Evolutionary conservation across 2,797 vertebrate species (phyloP).

Genomic region (Chelonia mydas): DNA sequence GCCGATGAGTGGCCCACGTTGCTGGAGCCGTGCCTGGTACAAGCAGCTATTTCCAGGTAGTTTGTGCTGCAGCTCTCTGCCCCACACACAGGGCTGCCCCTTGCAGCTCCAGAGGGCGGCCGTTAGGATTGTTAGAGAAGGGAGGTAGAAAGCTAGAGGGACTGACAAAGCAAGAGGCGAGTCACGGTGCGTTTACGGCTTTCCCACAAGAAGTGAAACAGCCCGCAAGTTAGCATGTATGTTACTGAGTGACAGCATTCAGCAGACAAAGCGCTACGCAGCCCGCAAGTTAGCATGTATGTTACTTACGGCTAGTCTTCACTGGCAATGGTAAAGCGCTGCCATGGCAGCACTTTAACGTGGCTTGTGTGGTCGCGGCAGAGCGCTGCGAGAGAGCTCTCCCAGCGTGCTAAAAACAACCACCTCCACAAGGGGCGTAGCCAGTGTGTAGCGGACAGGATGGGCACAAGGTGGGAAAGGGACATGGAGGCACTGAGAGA

Average conservation of each 20-base stretch:
- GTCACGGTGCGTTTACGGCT: background rate
- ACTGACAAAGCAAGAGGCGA: background rate
- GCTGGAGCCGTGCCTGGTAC: rapidly evolving
- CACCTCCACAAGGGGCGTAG: no score
- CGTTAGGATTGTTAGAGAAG: background rate
- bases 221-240: background rate
- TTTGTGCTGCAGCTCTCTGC: background rate
- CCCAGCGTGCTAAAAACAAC: no score
- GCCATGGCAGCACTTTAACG: no score
- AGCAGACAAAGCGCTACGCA: background rate
- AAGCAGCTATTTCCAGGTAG: background rate
- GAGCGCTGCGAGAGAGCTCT: no score
- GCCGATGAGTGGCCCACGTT: rapidly evolving
- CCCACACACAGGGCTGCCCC: background rate
- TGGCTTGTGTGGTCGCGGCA: no score
- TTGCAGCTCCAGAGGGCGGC: background rate
- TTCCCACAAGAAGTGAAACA: background rate
- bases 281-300: background rate
- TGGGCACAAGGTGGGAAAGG: rapidly evolving
- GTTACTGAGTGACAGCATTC: background rate
- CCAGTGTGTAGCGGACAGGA: background rate
- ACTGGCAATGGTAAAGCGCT: no score
- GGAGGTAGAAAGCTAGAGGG: background rate
- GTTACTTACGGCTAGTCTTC: no score
- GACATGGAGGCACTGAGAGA: background rate